These are phyloP conservation scores for Orcinus orca DNA, from an alignment of 2,113 vertebrate species.

Conservation along the genomic window DNA sequence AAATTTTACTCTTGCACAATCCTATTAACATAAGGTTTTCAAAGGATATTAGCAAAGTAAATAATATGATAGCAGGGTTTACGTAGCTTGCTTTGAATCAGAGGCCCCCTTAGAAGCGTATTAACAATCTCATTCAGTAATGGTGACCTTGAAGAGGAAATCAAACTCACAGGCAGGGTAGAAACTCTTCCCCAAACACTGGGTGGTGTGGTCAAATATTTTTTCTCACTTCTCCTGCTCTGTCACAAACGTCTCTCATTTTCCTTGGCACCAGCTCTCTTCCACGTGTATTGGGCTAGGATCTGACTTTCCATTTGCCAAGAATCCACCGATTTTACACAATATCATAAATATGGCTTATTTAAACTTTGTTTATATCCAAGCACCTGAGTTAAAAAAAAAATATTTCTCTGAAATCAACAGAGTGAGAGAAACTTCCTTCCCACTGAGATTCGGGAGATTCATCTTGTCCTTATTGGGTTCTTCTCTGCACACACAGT, in stretches of 20 bases:
- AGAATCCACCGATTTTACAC: neutral
- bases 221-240: neutral
- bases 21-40: neutral
- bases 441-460: neutral
- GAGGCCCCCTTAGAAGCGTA: neutral
- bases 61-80: neutral
- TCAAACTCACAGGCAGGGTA: neutral
- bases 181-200: neutral
- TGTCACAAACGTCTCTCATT: neutral
- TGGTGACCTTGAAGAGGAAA: neutral
- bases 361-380: neutral
- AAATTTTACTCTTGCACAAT: neutral
- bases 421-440: neutral
- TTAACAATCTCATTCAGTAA: neutral
- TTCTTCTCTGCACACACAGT: neutral
- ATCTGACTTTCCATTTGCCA: neutral
- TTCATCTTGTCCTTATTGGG: neutral
- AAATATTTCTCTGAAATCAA: neutral
- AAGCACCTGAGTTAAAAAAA: neutral
- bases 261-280: neutral
- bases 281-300: neutral
- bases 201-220: neutral
- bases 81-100: neutral
- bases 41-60: neutral
- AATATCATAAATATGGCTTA: neutral